Conservation (phyloP, 2,113 vertebrate species). For the Oceanites oceanicus region DNA sequence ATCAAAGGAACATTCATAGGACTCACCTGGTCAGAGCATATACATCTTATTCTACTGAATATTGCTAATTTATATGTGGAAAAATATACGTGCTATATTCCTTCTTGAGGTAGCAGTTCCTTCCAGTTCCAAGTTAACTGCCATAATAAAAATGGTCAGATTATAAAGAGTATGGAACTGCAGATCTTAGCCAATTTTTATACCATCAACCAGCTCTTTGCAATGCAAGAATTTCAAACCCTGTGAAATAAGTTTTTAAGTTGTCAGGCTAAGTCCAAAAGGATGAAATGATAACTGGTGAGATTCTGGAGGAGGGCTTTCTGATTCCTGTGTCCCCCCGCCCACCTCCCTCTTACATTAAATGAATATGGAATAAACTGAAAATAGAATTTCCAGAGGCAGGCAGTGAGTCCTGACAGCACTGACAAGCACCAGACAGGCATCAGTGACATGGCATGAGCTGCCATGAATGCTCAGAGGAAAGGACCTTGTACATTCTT, state of each 20-base stretch:
- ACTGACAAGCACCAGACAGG: slow-evolving; percentile 12
- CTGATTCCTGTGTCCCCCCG: not conserved
- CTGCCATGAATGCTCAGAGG: not conserved
- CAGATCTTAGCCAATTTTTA: not conserved
- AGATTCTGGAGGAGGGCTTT: not conserved
- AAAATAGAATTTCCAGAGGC: slow-evolving; percentile 12
- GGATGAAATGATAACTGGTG: not conserved
- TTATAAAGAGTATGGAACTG: not conserved
- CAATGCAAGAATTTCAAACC: not conserved
- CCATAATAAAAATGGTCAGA: not conserved
- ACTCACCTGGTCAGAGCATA: not conserved
- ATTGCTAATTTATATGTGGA: not conserved
- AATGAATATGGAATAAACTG: slow-evolving; percentile 21
- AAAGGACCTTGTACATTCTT: not conserved
- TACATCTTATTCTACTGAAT: not conserved
- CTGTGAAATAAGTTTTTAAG: not conserved
- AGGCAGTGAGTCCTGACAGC: not conserved
- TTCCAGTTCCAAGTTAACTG: not conserved
- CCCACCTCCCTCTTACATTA: not conserved
- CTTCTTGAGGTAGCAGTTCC: not conserved
- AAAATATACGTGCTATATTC: not conserved
- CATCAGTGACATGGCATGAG: not conserved
- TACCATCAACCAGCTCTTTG: not conserved
- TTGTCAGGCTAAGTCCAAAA: not conserved
- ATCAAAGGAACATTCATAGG: not conserved